Evolutionary conservation across 2,888 invertebrate genomes (phyloP), one percentile per base, ranked within the genome.

Genomic region (Seladonia tumulorum): DNA sequence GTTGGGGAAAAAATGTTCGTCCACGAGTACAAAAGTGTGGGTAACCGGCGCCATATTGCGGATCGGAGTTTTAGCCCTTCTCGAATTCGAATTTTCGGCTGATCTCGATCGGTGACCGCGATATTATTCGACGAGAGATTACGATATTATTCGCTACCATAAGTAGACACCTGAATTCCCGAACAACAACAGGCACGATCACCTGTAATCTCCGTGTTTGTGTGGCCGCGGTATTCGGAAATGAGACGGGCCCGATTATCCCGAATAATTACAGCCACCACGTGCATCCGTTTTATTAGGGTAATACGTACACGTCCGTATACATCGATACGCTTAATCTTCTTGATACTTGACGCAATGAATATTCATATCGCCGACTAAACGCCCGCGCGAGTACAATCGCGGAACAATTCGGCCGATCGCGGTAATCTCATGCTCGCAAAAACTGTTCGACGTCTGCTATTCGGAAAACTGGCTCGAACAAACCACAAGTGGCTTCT

Each of bases 261-360:
- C 70, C 63, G 86, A 77, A 85, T 81, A 85, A 85, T 85, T 86
- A 81, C 29, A 75, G 47, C 29, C 63, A 35, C 45, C 71, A 75
- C 83, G 71, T 70, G 83, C 45, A 63, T 78, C 83, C 78, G 63
- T 75, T 83, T 85, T 86, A 78, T 77, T 81, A 78, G 81, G 71
- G 39, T 78, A 85, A 85, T 57, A 81, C 63, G 70, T 49, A 76
- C 75, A 39, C 70, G 85, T 63, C 39, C 73, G n/a, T 66, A 68
- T 84, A 72, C 53, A 85, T 63, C 85, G 85, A 84, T 79, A 63
- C 79, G 76, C 35, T 85, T 85, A 85, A 85, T 79, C 85, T 85
- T 85, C 85, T 85, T 79, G 71, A 76, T 85, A 79, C 75, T 85
- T 73, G 72, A 85, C 49, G 79, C 63, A 57, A 16, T 85, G 85